These are phyloP conservation scores for Napeogenes inachia DNA, from an alignment of 2,888 invertebrate species.

Conservation along the genomic window DNA sequence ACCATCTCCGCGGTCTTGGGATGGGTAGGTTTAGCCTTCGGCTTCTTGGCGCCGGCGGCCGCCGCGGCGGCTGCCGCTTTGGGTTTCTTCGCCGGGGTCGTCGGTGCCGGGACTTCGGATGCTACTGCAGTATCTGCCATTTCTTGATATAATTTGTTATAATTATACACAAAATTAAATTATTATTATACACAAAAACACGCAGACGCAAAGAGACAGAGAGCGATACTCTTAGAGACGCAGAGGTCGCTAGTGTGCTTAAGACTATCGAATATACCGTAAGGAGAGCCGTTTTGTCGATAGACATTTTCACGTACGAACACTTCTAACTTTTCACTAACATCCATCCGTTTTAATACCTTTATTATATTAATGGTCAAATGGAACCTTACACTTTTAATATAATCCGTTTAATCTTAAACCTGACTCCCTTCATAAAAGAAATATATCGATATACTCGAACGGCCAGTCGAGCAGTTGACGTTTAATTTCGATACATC, in stretches of 20 bases:
- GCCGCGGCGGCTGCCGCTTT: no score
- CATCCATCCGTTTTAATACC: constrained; percentile 15
- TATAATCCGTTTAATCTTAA: not conserved
- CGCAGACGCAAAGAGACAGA: no score
- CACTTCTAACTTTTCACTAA: constrained; percentile 30
- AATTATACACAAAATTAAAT: no score
- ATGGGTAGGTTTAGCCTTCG: no score
- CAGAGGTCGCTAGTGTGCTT: constrained; percentile 18
- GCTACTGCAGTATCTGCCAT: constrained; percentile 56
- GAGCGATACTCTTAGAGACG: not conserved
- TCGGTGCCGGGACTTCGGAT: constrained; percentile 37
- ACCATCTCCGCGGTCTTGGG: no score
- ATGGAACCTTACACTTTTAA: not conserved
- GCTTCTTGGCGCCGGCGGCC: no score
- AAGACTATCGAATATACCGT: constrained; percentile 18
- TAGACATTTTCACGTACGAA: constrained; percentile 28
- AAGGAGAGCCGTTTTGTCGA: constrained; percentile 26
- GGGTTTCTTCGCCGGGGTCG: no score
- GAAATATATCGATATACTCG: not conserved
- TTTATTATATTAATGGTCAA: constrained; percentile 3
- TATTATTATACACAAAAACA: no score
- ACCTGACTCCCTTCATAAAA: not conserved
- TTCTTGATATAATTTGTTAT: no score
- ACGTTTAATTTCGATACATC: constrained; percentile 12
- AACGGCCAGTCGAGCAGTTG: not conserved